Base-by-base conservation (phyloP, 2,113 vertebrate species). In the Gymnocephalus cernua region DNA sequence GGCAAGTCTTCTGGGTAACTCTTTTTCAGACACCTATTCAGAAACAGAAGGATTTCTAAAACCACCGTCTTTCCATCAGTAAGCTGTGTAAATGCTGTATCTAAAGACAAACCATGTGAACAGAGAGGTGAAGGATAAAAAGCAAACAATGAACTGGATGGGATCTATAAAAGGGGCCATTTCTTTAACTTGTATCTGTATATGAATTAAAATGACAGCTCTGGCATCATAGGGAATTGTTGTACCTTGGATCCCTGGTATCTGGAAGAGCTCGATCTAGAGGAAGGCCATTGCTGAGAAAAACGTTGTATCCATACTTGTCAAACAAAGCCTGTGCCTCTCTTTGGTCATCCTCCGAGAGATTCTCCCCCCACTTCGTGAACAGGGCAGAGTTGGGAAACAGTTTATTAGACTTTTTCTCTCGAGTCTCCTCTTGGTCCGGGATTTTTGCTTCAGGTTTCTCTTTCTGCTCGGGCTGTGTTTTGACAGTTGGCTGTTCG, bases 1-100 rank as follows among this genome's bases (percentile, higher is more conserved):
- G 95, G 96, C 12, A 97, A 94, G 8, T 94, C 89, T 54, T 92
- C 85, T 0, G 93, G 75, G 45, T 96, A 96, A 2, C 2, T 87
- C 81, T 94, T 96, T 51, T 61, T 79, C 14, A 82, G 16, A 82
- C 95, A 96, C 50, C 96, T 96, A 10, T 35, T 59, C 0, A 85
- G 16, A 4, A 41, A 66, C 8, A 67, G 29, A 59, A 0, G 4
- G 0, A 19, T n/a, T 3, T 8, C 4, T 6, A 6, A 68, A 69
- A 35, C 16, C 15, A 18, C 19, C 6, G 0, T 23, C 11, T 38
- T 61, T 29, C 1, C 13, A 29, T 47, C 8, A 44, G 27, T 9
- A 15, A 18, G 6, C 13, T 27, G 23, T 32, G 15, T n/a, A n/a
- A 51, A 58, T 56, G 15, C 25, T 63, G 25, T 35, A 15, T 4